A percentile compares a stretch with the other conserved stretches of the same genome.
Evolutionary conservation across 1,140 invertebrate genomes (phyloP).

Genomic region (Nylanderia fulva): DNA sequence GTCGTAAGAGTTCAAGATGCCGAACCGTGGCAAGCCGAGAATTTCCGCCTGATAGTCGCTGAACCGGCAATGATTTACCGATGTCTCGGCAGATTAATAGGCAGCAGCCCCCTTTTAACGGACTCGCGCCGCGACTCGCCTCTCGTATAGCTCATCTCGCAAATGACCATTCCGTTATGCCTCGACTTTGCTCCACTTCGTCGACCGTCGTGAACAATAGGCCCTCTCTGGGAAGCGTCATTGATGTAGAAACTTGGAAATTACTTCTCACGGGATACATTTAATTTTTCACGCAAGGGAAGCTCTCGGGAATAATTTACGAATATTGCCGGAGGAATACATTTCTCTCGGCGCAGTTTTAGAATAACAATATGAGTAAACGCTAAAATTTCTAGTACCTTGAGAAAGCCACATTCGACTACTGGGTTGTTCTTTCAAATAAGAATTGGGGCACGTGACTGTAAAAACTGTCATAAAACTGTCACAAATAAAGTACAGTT

Average conservation of each 20-base stretch:
- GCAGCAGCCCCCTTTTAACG: constrained; percentile 56
- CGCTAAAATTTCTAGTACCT: background rate
- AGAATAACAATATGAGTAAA: background rate
- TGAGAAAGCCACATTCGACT: background rate
- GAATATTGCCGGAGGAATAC: background rate
- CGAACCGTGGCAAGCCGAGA: constrained; percentile 11
- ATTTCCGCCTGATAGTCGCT: constrained; percentile 55
- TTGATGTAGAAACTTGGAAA: background rate
- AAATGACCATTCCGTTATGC: constrained; percentile 58
- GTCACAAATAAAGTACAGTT: too few species aligned
- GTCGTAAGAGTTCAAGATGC: constrained; percentile 25
- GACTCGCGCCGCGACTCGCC: constrained; percentile 36
- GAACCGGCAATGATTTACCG: constrained; percentile 65
- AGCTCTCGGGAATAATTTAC: background rate
- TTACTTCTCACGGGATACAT: background rate
- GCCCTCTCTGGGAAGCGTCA: background rate
- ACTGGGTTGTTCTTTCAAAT: background rate
- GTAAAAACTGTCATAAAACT: too few species aligned
- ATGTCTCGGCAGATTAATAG: constrained; percentile 64
- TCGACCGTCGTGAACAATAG: constrained; percentile 47
- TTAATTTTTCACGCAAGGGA: background rate
- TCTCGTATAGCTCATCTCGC: constrained; percentile 37
- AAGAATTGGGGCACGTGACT: too few species aligned
- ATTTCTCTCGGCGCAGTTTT: background rate
- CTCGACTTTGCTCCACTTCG: constrained; percentile 54